Conservation (phyloP, 2,113 vertebrate species). For the Cepphus grylle region DNA sequence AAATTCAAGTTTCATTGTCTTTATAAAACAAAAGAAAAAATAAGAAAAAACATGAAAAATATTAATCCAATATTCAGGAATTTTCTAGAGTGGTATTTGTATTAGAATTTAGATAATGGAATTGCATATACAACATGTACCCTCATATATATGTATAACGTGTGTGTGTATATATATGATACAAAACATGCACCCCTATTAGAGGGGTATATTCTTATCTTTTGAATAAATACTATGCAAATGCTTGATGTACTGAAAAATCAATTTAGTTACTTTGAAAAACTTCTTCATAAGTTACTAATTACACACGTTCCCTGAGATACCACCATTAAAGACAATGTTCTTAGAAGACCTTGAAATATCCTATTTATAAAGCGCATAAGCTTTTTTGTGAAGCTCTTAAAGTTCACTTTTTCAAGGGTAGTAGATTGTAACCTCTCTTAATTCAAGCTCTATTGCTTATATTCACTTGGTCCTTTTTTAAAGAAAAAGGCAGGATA, state of each 20-base stretch:
- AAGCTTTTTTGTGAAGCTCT: background rate
- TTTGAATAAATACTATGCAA: background rate
- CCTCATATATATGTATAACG: background rate
- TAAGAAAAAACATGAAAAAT: background rate
- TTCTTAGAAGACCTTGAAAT: background rate
- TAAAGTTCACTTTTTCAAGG: background rate
- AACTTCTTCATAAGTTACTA: background rate
- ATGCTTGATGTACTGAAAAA: background rate
- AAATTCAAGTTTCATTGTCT: background rate
- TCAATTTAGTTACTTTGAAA: background rate
- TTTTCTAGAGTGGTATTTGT: background rate
- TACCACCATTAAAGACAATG: background rate
- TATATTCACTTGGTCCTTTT: background rate
- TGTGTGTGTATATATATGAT: background rate
- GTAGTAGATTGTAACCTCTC: background rate
- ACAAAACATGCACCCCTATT: background rate
- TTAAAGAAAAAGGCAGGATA: background rate
- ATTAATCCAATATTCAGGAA: background rate
- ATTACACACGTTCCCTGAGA: background rate
- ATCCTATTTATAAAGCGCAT: background rate
- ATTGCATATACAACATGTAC: background rate
- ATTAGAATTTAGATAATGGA: background rate
- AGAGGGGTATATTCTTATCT: background rate
- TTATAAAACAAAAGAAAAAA: background rate
- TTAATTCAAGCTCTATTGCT: background rate